Conservation (phyloP, 1,140 invertebrate species). For the Conus ventricosus region DNA sequence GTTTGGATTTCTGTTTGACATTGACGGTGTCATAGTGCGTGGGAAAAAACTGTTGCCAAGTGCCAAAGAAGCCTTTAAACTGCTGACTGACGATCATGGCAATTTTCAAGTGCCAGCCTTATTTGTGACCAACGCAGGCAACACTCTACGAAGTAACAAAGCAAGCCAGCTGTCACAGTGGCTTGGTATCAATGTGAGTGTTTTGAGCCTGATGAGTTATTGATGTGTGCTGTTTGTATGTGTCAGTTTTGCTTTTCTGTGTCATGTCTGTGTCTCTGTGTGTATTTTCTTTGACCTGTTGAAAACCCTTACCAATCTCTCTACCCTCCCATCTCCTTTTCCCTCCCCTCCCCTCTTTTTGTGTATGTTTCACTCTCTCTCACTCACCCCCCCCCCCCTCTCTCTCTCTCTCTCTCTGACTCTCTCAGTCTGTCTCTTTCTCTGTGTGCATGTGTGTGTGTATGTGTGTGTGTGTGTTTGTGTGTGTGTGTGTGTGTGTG, state of each 20-base stretch:
- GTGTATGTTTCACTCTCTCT: no score
- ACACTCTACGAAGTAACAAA: conserved; percentile 71
- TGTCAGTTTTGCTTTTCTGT: no score
- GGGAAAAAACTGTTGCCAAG: conserved; percentile 71
- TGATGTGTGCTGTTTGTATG: no score
- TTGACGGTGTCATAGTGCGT: conserved; percentile 75
- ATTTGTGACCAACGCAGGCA: conserved; percentile 76
- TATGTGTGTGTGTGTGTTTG: not conserved
- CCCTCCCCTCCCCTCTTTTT: no score
- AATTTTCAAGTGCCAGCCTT: conserved; percentile 72
- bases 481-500: not conserved
- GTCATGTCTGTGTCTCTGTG: no score
- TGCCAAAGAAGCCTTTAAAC: conserved; percentile 67
- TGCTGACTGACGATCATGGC: conserved; percentile 66
- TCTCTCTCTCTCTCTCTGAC: no score
- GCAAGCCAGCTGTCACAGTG: conserved; percentile 71
- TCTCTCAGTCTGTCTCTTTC: no score
- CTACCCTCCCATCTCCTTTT: no score
- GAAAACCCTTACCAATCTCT: no score
- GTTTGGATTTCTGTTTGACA: conserved; percentile 76
- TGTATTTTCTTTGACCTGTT: no score
- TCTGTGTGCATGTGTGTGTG: not conserved
- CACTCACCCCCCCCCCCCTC: no score
- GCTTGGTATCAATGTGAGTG: conserved; percentile 70
- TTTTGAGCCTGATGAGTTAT: not conserved